Base-by-base conservation (phyloP, 2,797 vertebrate genomes). In the Acipenser oxyrinchus region DNA sequence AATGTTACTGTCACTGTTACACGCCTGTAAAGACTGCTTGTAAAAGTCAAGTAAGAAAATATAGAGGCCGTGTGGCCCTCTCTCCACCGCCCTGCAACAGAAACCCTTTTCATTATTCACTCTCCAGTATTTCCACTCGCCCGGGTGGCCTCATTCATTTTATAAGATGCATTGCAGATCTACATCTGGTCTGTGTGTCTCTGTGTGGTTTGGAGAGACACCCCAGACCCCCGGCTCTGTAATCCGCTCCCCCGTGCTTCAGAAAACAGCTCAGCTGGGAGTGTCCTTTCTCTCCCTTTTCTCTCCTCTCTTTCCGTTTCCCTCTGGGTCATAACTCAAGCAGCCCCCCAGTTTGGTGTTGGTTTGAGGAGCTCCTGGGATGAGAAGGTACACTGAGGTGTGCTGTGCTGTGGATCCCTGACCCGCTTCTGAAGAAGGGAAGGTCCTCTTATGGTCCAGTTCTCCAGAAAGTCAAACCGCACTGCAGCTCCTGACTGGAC, bases 111-210 rank as follows among this genome's bases (percentile, higher is more conserved):
- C 23, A 37, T 37, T 37, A 37, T 37, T 59, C 10, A 15, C 63
- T 73, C 73, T 71, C 67, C 49, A 37, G 4, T 6, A 6, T 61
- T 50, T 74, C 70, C 70, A 66, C 74, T 69, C 68, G 70, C 73
- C 71, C 71, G 74, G 2, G 2, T 37, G 74, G 78, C 82, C 83
- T 82, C 79, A 82, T 88, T 89, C 82, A 87, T 88, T 88, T 85
- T 78, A 88, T 82, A 85, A 87, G 84, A 86, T 82, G 78, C 77
- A 82, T 77, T 81, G 75, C 83, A 81, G 80, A 84, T 82, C 80
- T 82, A 82, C 84, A 85, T 85, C 86, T 83, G 74, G 73, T 78
- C 76, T 79, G 79, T 8, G 8, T 23, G 59, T 60, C 51, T 11
- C 8, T 7, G 7, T 7, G 8, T 69, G 71, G 75, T 68, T 51